phyloP scores from a whole-genome alignment of 2,888 invertebrate species.

The Clunio marinus region DNA sequence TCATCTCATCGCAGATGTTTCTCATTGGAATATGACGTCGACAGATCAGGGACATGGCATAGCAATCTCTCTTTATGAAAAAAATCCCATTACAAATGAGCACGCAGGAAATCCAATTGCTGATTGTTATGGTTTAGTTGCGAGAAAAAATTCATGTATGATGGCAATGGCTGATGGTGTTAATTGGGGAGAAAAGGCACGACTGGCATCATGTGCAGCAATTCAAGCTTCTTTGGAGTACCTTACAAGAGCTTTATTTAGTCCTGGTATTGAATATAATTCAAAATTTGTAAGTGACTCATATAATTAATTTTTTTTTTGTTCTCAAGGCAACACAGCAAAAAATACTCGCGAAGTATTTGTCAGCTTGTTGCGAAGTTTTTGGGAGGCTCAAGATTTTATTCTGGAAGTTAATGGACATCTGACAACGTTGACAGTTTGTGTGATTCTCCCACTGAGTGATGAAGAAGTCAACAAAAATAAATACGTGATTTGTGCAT shows the following conservation, averaged over 20 bases:
- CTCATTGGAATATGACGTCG: conserved; percentile 50
- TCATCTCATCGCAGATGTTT: conserved; percentile 48
- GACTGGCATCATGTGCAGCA: conserved; percentile 78
- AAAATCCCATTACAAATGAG: conserved; percentile 69
- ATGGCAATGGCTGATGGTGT: conserved; percentile 84
- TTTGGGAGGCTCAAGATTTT: conserved; percentile 79
- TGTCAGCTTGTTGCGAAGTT: conserved; percentile 68
- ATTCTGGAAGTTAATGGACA: conserved; percentile 78
- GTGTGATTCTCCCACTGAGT: conserved; percentile 63
- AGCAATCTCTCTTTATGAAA: conserved; percentile 73
- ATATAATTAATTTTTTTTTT: background rate
- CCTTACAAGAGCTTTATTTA: conserved; percentile 67
- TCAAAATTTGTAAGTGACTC: background rate
- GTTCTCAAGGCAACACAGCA: conserved; percentile 46
- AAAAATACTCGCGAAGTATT: conserved; percentile 68
- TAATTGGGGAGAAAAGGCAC: conserved; percentile 84
- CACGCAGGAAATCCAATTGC: conserved; percentile 78
- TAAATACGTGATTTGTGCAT: conserved; percentile 71
- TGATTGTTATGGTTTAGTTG: conserved; percentile 76
- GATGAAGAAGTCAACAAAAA: conserved; percentile 42
- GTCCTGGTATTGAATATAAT: conserved; percentile 43
- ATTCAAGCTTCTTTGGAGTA: conserved; percentile 80
- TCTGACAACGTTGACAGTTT: conserved; percentile 78
- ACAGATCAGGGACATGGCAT: conserved; percentile 51
- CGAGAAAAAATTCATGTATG: conserved; percentile 67